Base-by-base conservation (phyloP, 1,140 invertebrate species). In the Oryzaephilus surinamensis region DNA sequence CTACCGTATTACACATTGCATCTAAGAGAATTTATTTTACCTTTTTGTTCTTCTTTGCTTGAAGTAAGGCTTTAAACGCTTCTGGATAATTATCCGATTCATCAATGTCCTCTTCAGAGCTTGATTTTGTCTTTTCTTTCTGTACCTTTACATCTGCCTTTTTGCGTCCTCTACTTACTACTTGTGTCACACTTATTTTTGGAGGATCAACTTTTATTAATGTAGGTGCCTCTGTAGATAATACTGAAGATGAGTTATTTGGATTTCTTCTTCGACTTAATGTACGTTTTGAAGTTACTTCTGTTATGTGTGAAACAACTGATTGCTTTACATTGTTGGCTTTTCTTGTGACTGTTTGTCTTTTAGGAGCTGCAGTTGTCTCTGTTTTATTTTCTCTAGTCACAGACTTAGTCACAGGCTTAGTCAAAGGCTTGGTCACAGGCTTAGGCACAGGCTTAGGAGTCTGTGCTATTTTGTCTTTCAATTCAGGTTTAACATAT, bases 61-160 rank as follows among this genome's bases (percentile, higher is more conserved):
- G 49, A 14, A 61, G 43, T 31, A 61, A 48, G 2, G 57, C 56
- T 37, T 60, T 61, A 33, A 60, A 61, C 17, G 48, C 42, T 44
- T 54, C 55, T 6, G 59, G 59, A 43, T 61, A 61, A 29, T 61
- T 61, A 38, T 60, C 57, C 11, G 48, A 43, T 20, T 60, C 59
- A 13, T 47, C 53, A 13, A 58, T 45, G 6, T 57, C 51, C 26
- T 61, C 59, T 26, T 54, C 50, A 14, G 42, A 48, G 33, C 24
- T 43, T 16, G 45, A 42, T 15, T 10, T 21, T 16, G n/a, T 31
- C 26, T 19, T 50, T 53, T 14, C 43, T 53, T 11, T 43, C 46
- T 0, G 17, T 26, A 12, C 20, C 34, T 18, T 27, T 24, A 43
- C 29, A 12, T 38, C 23, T 31, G 42, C 32, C 23, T 52, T 50